phyloP scores from a whole-genome alignment of 2,113 vertebrate species.

The Castor canadensis region DNA sequence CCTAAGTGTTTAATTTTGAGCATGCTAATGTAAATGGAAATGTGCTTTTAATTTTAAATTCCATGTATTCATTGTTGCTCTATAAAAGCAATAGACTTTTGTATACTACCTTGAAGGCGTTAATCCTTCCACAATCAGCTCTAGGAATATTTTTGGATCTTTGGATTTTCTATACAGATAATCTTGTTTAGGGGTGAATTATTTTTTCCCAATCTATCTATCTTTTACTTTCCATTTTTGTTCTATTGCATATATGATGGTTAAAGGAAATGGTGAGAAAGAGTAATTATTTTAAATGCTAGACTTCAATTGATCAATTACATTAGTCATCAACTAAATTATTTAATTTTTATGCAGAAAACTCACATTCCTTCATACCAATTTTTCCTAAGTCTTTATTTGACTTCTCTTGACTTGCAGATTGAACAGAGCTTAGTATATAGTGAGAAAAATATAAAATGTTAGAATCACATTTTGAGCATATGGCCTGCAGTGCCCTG shows the following conservation, averaged over 20 bases:
- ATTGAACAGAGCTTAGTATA: neutral
- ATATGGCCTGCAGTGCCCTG: fast-evolving
- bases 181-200: neutral
- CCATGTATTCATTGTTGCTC: neutral
- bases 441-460: neutral
- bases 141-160: neutral
- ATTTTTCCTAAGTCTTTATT: neutral
- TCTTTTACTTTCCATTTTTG: neutral
- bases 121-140: neutral
- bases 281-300: neutral
- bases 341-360: neutral
- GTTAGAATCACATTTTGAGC: neutral
- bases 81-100: neutral
- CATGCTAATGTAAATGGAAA: neutral
- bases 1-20: neutral
- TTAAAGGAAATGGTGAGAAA: neutral
- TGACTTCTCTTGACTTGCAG: neutral
- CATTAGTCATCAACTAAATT: neutral
- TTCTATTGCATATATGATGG: neutral
- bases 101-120: neutral
- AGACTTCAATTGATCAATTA: neutral
- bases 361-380: neutral
- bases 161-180: neutral
- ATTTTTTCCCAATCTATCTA: neutral
- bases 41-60: neutral